These are phyloP conservation scores for Rhagoletis zephyria DNA, from an alignment of 1,140 invertebrate genomes.

Conservation along the genomic window DNA sequence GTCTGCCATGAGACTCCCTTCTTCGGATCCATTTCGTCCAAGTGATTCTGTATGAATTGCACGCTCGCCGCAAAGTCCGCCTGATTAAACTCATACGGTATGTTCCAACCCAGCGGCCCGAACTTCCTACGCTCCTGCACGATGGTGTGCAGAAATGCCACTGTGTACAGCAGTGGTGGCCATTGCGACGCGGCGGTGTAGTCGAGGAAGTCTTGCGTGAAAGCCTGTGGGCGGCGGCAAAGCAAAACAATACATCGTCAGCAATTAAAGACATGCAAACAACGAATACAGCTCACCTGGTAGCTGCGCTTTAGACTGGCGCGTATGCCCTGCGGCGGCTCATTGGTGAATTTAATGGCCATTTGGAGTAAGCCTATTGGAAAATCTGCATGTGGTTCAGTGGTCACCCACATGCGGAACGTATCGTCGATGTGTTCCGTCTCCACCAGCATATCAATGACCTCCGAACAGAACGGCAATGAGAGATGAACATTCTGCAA, in stretches of 20 bases:
- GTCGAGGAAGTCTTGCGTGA: conserved; percentile 93
- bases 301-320: conserved; percentile 79
- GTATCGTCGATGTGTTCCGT: conserved; percentile 86
- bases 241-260: conserved; percentile 75
- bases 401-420: conserved; percentile 96
- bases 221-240: conserved; percentile 76
- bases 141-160: conserved; percentile 93
- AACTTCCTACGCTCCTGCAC: conserved; percentile 95
- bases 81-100: conserved; percentile 98
- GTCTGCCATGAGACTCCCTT: conserved; percentile 98
- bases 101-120: conserved; percentile 95
- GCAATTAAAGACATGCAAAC: conserved; percentile 78
- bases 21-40: conserved; percentile 97
- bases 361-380: conserved; percentile 91
- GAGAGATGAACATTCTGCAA: conserved; percentile 97
- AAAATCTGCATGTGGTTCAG: conserved; percentile 93
- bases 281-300: conserved; percentile 70
- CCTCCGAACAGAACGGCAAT: conserved; percentile 92
- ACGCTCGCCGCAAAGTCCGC: conserved; percentile 95
- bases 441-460: conserved; percentile 89
- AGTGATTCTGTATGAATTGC: conserved; percentile 96
- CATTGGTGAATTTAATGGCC: conserved; percentile 97
- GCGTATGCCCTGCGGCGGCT: conserved; percentile 88
- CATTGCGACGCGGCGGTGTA: conserved; percentile 93
- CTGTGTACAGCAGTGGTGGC: conserved; percentile 94